Conservation (phyloP, 1,140 invertebrate species). For the Dreissena rostriformis region DNA sequence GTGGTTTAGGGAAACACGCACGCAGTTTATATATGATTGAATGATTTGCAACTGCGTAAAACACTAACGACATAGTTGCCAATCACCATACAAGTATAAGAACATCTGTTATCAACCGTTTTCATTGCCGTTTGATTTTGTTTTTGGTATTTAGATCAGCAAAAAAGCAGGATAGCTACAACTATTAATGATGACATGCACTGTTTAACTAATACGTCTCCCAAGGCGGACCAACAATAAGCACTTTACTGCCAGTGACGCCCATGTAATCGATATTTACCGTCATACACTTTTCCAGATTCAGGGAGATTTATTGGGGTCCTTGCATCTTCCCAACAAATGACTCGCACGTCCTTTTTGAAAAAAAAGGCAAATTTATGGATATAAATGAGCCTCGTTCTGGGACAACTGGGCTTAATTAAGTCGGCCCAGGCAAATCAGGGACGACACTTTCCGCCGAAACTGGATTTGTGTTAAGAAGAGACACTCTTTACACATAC, state of each 20-base stretch:
- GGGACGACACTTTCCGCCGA: not conserved
- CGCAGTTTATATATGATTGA: no score
- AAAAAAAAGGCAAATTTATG: not conserved
- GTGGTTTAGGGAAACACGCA: no score
- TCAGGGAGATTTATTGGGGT: constrained; percentile 3
- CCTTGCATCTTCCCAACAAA: constrained; percentile 18
- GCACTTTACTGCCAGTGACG: no score
- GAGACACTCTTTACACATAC: not conserved
- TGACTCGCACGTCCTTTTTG: constrained; percentile 24
- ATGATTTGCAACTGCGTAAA: no score
- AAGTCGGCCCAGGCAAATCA: not conserved
- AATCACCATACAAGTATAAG: no score
- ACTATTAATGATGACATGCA: no score
- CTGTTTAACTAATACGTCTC: not conserved
- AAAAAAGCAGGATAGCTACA: not conserved
- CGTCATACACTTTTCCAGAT: not conserved
- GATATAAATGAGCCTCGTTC: no score
- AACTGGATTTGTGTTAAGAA: not conserved
- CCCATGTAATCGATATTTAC: constrained; percentile 6
- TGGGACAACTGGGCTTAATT: not conserved
- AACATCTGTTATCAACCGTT: no score
- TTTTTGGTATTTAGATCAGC: not conserved
- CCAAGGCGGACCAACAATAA: not conserved
- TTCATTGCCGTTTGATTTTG: no score
- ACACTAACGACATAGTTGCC: no score